Base-by-base conservation (phyloP, 1,140 invertebrate genomes). In the Metopolophium dirhodum region DNA sequence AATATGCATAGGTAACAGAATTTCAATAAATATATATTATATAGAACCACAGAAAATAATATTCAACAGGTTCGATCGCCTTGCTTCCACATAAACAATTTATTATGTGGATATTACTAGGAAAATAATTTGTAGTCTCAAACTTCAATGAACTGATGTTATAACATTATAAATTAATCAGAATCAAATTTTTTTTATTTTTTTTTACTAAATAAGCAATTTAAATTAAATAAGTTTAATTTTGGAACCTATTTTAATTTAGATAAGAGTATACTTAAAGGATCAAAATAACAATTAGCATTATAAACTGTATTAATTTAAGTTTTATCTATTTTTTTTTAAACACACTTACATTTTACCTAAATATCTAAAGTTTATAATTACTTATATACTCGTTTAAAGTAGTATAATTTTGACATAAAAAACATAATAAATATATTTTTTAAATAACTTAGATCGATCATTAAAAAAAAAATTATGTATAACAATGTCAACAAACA, bases 401-500 rank as follows among this genome's bases (percentile, higher is more conserved):
- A 90, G 51, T 90, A 85, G 51, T 86, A 86, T 86, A 93, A 83
- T 82, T 92, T 82, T 92, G 11, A 92, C 83, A 93, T 93, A 85
- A 57, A 85, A 93, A 93, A 93, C 91, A n/a, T 77, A 51, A 47
- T 91, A 30, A 83, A 68, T 82, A 77, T 20, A 54, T 86, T 45
- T 54, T 86, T 18, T 85, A 85, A 92, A 83, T 51, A 92, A 93
- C 91, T 93, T 85, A 93, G 11, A 93, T 93, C 11, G 45, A 92
- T 83, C 26, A 49, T 85, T 47, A 37, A 86, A 92, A 92, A 92
- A 92, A 92, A 92, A 93, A 86, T 30, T 57, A 86, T 86, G 30
- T 86, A 93, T 93, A 93, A 93, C 91, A 93, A 93, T 37, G n/a
- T 93, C 49, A 93, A 93, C 91, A 93, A 93, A 93, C 37, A 93